phyloP scores from a whole-genome alignment of 2,113 vertebrate species.

The Oreochromis spilurus region DNA sequence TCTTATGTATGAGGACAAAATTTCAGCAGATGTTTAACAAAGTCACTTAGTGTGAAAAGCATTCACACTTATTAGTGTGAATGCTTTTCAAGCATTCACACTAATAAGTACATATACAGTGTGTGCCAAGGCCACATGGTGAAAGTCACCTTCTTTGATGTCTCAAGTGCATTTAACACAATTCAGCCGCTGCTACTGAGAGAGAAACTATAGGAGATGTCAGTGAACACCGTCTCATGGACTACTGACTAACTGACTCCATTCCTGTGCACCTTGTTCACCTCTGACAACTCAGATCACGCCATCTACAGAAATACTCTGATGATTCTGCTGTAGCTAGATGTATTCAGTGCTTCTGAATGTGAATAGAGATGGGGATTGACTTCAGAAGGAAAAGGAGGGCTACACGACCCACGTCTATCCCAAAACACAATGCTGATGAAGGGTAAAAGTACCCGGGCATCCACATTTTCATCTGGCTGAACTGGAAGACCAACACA shows the following conservation, averaged over 20 bases:
- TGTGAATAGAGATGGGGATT: neutral
- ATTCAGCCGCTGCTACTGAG: neutral
- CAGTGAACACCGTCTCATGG: neutral
- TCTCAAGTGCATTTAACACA: neutral
- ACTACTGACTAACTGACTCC: neutral
- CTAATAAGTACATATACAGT: too few relatives aligned
- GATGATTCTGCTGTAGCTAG: neutral
- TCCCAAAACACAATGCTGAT: neutral
- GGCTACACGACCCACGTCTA: neutral
- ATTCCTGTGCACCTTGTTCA: neutral
- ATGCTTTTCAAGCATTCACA: too few relatives aligned
- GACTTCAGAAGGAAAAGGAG: neutral
- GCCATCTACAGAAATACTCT: neutral
- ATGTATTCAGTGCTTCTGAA: neutral
- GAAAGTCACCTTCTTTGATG: neutral
- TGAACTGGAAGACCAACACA: neutral
- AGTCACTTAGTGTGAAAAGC: too few relatives aligned
- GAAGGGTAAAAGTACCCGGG: neutral
- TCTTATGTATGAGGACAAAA: too few relatives aligned
- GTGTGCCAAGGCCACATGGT: neutral
- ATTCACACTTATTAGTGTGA: too few relatives aligned
- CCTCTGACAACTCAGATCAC: neutral
- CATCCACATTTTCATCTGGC: neutral
- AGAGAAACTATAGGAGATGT: neutral
- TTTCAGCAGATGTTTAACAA: too few relatives aligned